Evolutionary conservation across 1,140 invertebrate genomes (phyloP).

Genomic region (Ruditapes philippinarum): DNA sequence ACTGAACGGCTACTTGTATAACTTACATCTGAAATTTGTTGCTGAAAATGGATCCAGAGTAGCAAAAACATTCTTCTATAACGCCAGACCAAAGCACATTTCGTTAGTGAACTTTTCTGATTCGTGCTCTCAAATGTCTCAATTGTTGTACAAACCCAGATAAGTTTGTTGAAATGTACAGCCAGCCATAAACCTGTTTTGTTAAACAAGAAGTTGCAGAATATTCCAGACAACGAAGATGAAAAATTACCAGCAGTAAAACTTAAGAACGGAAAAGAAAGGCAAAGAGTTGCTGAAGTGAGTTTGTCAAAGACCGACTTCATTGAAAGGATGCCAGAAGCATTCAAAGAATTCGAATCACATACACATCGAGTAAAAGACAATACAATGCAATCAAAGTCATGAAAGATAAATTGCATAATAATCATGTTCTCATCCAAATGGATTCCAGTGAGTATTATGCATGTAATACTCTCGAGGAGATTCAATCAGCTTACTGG

Average conservation of each 20-base stretch:
- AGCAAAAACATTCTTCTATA: not conserved
- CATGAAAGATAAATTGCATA: slow-evolving; percentile 10
- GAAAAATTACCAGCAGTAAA: slow-evolving; percentile 39
- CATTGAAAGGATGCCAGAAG: not conserved
- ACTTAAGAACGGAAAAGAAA: slow-evolving; percentile 21
- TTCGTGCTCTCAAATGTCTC: not conserved
- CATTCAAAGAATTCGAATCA: slow-evolving; percentile 4
- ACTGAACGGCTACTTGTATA: not conserved
- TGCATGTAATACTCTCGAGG: slow-evolving; percentile 26
- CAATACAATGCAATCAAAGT: slow-evolving; percentile 39
- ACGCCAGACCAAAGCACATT: not conserved
- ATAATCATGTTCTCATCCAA: slow-evolving; percentile 27
- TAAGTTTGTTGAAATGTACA: slow-evolving; percentile 39
- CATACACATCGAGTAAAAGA: slow-evolving; percentile 27
- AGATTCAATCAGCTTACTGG: slow-evolving; percentile 46
- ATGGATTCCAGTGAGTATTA: slow-evolving; percentile 54
- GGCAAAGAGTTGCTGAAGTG: not conserved
- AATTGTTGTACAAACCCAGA: slow-evolving; percentile 27
- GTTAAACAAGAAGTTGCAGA: not conserved
- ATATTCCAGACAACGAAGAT: not conserved
- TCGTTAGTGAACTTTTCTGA: not conserved
- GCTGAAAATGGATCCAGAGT: not conserved
- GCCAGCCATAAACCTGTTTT: not conserved
- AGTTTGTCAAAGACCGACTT: not conserved
- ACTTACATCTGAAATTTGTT: not conserved